Base-by-base conservation (phyloP, 2,888 invertebrate species). In the Scotopteryx bipunctaria region DNA sequence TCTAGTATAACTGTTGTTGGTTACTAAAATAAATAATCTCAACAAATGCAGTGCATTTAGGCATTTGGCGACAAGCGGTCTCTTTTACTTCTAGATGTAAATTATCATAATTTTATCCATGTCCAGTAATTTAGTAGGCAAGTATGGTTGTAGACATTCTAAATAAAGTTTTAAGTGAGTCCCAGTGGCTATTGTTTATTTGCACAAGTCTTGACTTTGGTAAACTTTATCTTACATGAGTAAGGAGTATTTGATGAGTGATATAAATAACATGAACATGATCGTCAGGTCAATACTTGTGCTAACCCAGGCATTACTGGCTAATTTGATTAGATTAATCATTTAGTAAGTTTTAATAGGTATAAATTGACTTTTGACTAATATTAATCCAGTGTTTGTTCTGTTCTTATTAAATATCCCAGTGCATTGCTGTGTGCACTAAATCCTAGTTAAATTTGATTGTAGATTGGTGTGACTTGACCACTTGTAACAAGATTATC, bases 341-440 rank as follows among this genome's bases (percentile, higher is more conserved):
- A 59, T 60, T 54, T 55, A 60, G 49, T 63, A 44, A 46, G 64
- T 66, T 59, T 56, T 61, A 61, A 59, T 71, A 61, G 61, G 51
- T 62, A 51, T 66, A 62, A n/a, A 61, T 63, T 59, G 55, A 67
- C 62, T 66, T 65, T 63, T 67, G 58, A 65, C 43, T 70, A 68
- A 67, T 69, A 58, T 67, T 67, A 63, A 70, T 66, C 69, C 70
- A 72, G 74, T 73, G 74, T 69, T 73, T 69, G 62, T 57, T 71
- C 63, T 60, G 59, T 68, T 72, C 58, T 54, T 66, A 64, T 59
- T 65, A 70, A 66, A 63, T 65, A 66, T 66, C 69, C 79, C 81
- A 82, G 80, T 83, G 76, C 67, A 73, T 74, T 73, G 76, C 67
- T 71, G 59, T 72, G 71, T 70, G 59, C 70, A 74, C 65, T 72